Base-by-base conservation (phyloP, 1,140 invertebrate species). In the Drosophila erecta region DNA sequence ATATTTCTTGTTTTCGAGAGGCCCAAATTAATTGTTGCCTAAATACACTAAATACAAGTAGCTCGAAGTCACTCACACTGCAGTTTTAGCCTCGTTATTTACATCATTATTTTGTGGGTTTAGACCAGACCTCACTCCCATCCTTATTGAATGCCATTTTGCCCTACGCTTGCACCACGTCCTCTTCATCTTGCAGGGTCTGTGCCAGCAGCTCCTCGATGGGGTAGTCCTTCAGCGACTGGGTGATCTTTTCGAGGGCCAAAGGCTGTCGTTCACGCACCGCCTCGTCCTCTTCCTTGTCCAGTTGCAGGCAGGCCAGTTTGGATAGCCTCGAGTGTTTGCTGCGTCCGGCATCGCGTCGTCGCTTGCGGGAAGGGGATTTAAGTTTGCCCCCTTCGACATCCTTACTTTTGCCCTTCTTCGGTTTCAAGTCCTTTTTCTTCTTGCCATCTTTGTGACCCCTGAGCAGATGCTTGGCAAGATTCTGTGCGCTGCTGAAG, bases 401-500 rank as follows among this genome's bases (percentile, higher is more conserved):
- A 10, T 8, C 3, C 30, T 30, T 30, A 30, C 30, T 8, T 7
- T 10, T 30, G 7, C 8, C 30, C 30, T 30, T 30, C 7, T 30
- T 30, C 8, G 30, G 7, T 2, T 14, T 12, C 14, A 12, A 11
- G 4, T 14, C 3, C 8, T 22, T 37, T 4, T 46, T 37, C 15
- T 22, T 47, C 0, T 14, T 4, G 5, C 10, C 38, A 33, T 57
- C 20, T 4, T 47, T 58, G 37, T 81, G 91, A 17, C 76, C 76
- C 1, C 76, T 65, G 3, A 62, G 0, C 43, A 81, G 54, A 58
- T 91, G 90, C 35, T 89, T 91, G 11, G 60, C 37, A 7, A 91
- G 73, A 62, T 91, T 91, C 43, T 91, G 90, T 8, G 66, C 73
- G 49, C 90, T 91, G 55, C 90, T 91, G 14, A 91, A 91, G 37